Base-by-base conservation (phyloP, 2,797 vertebrate species). In the Gila robusta region DNA sequence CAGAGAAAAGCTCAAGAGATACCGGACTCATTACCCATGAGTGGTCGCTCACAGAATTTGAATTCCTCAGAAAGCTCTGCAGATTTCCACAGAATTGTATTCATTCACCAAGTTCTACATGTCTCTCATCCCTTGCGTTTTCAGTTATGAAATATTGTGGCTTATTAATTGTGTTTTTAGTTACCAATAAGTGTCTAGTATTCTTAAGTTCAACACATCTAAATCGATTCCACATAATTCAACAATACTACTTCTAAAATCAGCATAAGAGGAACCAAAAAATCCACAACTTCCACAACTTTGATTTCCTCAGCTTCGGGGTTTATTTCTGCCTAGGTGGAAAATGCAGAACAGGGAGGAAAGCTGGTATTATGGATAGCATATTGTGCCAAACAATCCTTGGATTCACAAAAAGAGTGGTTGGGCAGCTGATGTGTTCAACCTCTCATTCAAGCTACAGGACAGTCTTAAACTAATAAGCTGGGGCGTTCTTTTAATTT, bases 391-490 rank as follows among this genome's bases (percentile, higher is more conserved):
- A 79, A 81, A 28, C 28, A 32, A 21, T 41, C 49, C 67, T 59
- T 35, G 2, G 52, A 44, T 35, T 16, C 56, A 87, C 66, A 88
- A 80, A 78, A 49, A 80, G 69, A 78, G 47, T 16, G 23, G n/a
- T 39, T 44, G 6, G 47, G 72, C 62, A 70, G 88, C 83, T 78
- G 82, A 86, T 64, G 69, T 59, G 41, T 77, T 72, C 74, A 77
- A 66, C 81, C 71, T 85, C 82, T 79, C 56, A 86, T 85, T 91
- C 93, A 84, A 87, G 84, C 90, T 86, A 79, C 92, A 93, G 94
- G 94, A 93, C 93, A 92, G 94, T 93, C 94, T 94, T 95, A 94
- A 93, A 92, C 93, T 93, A 93, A 92, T 93, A 94, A 94, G 94
- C 95, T 94, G 90, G 92, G 93, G 90, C 88, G 92, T 92, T 93